phyloP scores from a whole-genome alignment of 2,113 vertebrate genomes.

The Rhegmatorhina hoffmannsi region DNA sequence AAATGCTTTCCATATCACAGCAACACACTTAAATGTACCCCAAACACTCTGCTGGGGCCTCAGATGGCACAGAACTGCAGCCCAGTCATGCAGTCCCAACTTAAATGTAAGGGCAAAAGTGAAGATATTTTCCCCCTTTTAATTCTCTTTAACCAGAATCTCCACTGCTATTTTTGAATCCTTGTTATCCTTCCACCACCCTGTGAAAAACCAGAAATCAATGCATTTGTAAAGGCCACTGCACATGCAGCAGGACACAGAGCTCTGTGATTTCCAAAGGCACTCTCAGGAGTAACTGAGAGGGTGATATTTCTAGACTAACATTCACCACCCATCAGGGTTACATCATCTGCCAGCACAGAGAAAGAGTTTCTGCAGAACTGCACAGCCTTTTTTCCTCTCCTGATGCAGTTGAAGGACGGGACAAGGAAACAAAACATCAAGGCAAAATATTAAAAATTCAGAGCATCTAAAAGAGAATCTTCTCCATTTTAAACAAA shows the following conservation, averaged over 20 bases:
- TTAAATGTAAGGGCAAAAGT: not conserved
- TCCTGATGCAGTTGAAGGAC: slow-evolving; percentile 54
- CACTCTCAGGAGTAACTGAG: not conserved
- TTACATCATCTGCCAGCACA: slow-evolving; percentile 21
- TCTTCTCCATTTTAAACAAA: slow-evolving; percentile 15
- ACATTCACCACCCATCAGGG: slow-evolving; percentile 19
- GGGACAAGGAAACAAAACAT: slow-evolving; percentile 58
- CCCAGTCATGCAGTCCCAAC: not conserved
- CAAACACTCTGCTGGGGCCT: not conserved
- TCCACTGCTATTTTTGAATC: not conserved
- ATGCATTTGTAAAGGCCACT: not conserved
- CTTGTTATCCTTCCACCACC: not conserved
- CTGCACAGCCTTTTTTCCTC: slow-evolving; percentile 17
- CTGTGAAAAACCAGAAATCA: not conserved
- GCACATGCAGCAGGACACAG: not conserved
- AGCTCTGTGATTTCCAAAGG: not conserved
- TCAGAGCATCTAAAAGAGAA: slow-evolving; percentile 36
- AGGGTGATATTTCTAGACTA: slow-evolving; percentile 29
- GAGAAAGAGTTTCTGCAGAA: slow-evolving; percentile 27
- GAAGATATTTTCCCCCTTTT: not conserved
- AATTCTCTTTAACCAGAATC: not conserved
- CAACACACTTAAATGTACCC: not conserved
- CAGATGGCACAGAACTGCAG: not conserved
- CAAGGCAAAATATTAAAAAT: slow-evolving; percentile 50
- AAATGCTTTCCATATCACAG: not conserved